phyloP scores from a whole-genome alignment of 2,797 vertebrate genomes.

The Acanthurus leucopareius region DNA sequence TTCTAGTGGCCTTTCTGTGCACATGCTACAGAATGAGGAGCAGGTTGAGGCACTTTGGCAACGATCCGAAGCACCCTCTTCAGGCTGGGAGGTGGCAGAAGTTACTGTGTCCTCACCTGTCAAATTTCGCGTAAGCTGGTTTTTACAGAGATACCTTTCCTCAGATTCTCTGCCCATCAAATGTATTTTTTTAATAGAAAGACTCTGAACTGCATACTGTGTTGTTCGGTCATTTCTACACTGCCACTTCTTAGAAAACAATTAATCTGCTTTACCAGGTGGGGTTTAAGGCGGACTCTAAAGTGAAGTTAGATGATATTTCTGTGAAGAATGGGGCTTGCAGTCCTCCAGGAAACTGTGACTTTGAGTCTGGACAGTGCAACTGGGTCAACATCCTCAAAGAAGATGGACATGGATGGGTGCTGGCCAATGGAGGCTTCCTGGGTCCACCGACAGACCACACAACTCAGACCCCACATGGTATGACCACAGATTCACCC shows the following conservation, averaged over 20 bases:
- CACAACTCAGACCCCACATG: slow-evolving; percentile 79
- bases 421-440: slow-evolving; percentile 69
- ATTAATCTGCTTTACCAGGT: slow-evolving; percentile 65
- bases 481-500: slow-evolving; percentile 52
- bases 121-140: slow-evolving; percentile 70
- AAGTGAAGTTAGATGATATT: slow-evolving; percentile 82
- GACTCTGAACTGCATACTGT: background rate
- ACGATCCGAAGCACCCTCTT: slow-evolving; percentile 63
- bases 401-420: slow-evolving; percentile 76
- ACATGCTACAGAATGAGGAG: slow-evolving; percentile 66
- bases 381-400: slow-evolving; percentile 77
- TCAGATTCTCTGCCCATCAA: background rate
- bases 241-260: background rate
- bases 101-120: slow-evolving; percentile 81
- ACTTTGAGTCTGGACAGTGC: slow-evolving; percentile 85
- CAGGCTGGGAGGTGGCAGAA: slow-evolving; percentile 83
- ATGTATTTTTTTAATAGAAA: background rate
- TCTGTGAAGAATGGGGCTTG: slow-evolving; percentile 77
- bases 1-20: slow-evolving; percentile 68
- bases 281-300: slow-evolving; percentile 72
- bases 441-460: slow-evolving; percentile 77
- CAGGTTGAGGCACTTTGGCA: slow-evolving; percentile 70
- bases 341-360: slow-evolving; percentile 79
- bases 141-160: background rate
- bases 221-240: background rate